Base-by-base conservation (phyloP, 2,113 vertebrate genomes). In the Melanotaenia duboulayi region DNA sequence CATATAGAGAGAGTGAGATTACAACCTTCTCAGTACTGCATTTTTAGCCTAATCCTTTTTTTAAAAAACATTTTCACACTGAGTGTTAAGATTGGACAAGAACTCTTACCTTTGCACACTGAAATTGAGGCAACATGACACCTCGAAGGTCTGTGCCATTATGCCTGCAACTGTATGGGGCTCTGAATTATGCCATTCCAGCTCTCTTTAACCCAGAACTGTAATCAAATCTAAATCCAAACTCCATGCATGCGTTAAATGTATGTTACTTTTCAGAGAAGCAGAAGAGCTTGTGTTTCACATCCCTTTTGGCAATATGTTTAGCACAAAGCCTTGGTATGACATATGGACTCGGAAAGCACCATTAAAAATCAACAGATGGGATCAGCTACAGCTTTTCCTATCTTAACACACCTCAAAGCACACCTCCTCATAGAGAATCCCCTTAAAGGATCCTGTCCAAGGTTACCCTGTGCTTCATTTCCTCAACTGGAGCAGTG, bases 301-400 rank as follows among this genome's bases (percentile, higher is more conserved):
- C 66, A 59, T 86, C 74, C 66, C 52, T 56, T 46, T 50, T 62
- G 39, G 82, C 78, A 76, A 51, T 71, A 52, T 82, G 65, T 74
- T 80, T 58, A 76, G 55, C 55, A 59, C 67, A 76, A 76, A 74
- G 66, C 85, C 70, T 78, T 63, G 46, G 54, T 0, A 44, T 7
- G 20, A 81, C 73, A 76, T 76, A 76, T 75, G 70, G 75, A 44
- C 71, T 87, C 23, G 52, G 66, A 78, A 78, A 81, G 80, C 83
- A 79, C 72, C 63, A 85, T 88, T 88, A 82, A 78, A 78, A 80
- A 69, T 80, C 74, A 85, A 82, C 78, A 88, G 83, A 86, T 82
- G 84, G 76, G 40, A 35, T 46, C 52, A 50, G 58, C 79, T 39
- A 22, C 50, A 76, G 67, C 61, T 52, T 79, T 74, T 63, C 73